Evolutionary conservation across 1,140 invertebrate species (phyloP).

Genomic region (Papilio machaon): DNA sequence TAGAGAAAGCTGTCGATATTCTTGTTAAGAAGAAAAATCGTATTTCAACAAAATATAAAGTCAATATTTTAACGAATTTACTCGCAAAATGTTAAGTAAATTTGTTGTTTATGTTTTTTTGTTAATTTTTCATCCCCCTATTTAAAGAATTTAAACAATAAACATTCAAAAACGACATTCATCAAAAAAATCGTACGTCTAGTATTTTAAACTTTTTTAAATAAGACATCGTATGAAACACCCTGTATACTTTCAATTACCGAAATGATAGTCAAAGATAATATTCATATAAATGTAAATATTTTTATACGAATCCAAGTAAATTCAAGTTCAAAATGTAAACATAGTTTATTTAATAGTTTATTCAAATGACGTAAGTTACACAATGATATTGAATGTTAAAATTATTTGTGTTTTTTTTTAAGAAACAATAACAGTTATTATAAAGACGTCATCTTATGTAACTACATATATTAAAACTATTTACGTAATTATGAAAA

Average conservation of each 20-base stretch:
- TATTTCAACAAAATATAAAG: no score
- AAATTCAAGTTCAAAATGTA: constrained; percentile 36
- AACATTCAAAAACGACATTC: no score
- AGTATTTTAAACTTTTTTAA: not conserved
- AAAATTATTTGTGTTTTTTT: constrained; percentile 31
- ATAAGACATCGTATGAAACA: not conserved
- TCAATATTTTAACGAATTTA: no score
- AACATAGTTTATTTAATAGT: constrained; percentile 24
- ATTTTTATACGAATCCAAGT: not conserved
- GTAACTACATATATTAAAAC: not conserved
- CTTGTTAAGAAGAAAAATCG: no score
- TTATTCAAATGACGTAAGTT: constrained; percentile 27
- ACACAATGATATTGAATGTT: constrained; percentile 34
- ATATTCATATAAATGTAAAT: not conserved
- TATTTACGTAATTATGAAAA: not conserved
- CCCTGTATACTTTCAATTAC: not conserved
- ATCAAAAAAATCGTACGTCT: no score
- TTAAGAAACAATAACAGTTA: constrained; percentile 28
- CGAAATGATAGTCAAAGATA: not conserved
- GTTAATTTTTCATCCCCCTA: no score
- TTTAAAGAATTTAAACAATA: no score
- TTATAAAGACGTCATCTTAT: not conserved
- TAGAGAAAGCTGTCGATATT: no score
- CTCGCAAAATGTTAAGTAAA: no score
- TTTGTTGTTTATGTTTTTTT: no score